Percentiles rank a stretch among this genome's conserved stretches.
phyloP scores from a whole-genome alignment of 1,140 invertebrate genomes.

The Papilio dardanus region DNA sequence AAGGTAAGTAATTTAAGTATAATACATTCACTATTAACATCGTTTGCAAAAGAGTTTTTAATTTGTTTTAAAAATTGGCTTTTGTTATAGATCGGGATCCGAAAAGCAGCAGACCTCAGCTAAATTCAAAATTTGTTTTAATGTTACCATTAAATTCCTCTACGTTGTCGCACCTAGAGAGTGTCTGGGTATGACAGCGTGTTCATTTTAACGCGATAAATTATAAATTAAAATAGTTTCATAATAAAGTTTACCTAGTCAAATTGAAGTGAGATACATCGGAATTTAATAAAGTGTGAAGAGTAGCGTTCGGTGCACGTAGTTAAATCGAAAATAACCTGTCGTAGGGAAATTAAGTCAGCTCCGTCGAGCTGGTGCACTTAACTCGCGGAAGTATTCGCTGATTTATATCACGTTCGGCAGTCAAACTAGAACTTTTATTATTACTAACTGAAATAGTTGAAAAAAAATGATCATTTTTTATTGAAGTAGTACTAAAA shows the following conservation, averaged over 20 bases:
- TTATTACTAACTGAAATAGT: not conserved
- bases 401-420: not conserved
- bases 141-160: too few relatives aligned
- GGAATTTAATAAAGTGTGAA: constrained; percentile 19
- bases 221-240: not conserved
- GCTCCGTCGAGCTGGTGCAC: not conserved
- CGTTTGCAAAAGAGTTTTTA: too few relatives aligned
- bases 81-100: too few relatives aligned
- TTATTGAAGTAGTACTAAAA: not conserved
- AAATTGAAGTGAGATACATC: not conserved
- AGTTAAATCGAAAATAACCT: constrained; percentile 20
- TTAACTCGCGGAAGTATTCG: not conserved
- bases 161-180: too few relatives aligned
- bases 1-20: too few relatives aligned
- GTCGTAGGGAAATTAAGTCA: constrained; percentile 10
- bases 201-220: not conserved
- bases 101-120: too few relatives aligned
- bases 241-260: constrained; percentile 7
- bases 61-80: too few relatives aligned
- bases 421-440: constrained; percentile 9
- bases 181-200: too few relatives aligned
- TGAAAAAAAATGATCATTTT: not conserved
- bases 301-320: not conserved
- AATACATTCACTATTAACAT: too few relatives aligned
- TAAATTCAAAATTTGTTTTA: too few relatives aligned